Evolutionary conservation across 2,888 invertebrate genomes (phyloP), one percentile per base, ranked within the genome.

Genomic region (Unio delphinus): DNA sequence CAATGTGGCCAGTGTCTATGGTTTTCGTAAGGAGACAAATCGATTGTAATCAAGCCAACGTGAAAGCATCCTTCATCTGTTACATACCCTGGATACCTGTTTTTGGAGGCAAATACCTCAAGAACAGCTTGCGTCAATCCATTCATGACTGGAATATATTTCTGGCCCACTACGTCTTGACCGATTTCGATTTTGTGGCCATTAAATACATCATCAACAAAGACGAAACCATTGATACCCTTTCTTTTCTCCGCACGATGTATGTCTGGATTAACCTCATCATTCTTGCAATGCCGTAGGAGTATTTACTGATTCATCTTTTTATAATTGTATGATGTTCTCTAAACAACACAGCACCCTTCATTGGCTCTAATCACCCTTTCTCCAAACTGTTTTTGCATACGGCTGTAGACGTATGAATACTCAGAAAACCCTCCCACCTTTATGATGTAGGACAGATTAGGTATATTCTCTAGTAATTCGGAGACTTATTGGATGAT

Each of bases 251-350:
- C 54, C 6, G 45, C 55, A 17, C 67, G 70, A 57, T 76, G 70
- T 61, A 63, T 55, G 18, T 54, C 63, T 17, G 61, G 67, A n/a
- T 69, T 64, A 74, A 76, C 61, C 58, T 64, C 63, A 72, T 68
- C 66, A 76, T 68, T 56, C 72, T 65, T 3, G 72, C 71, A 30
- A 78, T 72, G 8, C 78, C 78, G 64, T 78, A 78, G 0, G 78
- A 75, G 55, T 66, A 70, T 54, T 71, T 70, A 64, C 78, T 74
- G 5, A 71, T 61, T n/a, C 78, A 61, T 0, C 73, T 67, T 17
- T 67, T 58, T n/a, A 78, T 72, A 11, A 68, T 70, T 55, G 57
- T 65, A 4, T 69, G 66, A 23, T 73, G 58, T 18, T 72, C 73
- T 18, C 78, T 76, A 60, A 68, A 73, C 23, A 73, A 60, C 1